Evolutionary conservation across 1,140 invertebrate species (phyloP).

Genomic region (Neodiprion fabricii): DNA sequence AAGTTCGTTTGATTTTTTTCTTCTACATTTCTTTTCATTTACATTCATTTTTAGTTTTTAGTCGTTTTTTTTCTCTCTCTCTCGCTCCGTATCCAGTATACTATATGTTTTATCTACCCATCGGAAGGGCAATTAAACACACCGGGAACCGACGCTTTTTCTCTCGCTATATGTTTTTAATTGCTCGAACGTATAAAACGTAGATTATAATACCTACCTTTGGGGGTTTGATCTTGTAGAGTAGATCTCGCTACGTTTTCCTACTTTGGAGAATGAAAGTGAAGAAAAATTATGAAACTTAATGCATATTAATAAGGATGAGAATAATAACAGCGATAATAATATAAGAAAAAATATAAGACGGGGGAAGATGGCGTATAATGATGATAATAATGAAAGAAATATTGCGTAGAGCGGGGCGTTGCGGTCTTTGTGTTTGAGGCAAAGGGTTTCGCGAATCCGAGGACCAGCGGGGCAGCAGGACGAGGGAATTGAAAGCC

Average conservation of each 20-base stretch:
- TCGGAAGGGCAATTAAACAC: not conserved
- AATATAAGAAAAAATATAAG: not conserved
- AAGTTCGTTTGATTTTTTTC: not conserved
- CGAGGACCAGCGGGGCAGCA: constrained; percentile 22
- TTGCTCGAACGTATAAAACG: too few relatives aligned
- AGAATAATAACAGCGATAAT: too few relatives aligned
- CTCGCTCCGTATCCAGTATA: too few relatives aligned
- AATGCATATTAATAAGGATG: too few relatives aligned
- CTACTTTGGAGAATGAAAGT: too few relatives aligned
- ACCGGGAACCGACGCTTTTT: not conserved
- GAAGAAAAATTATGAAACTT: too few relatives aligned
- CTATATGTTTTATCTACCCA: too few relatives aligned
- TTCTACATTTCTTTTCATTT: not conserved
- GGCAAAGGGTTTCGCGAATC: not conserved
- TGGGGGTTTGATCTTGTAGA: too few relatives aligned
- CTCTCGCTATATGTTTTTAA: too few relatives aligned
- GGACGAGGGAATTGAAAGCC: constrained; percentile 17
- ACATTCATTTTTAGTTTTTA: not conserved
- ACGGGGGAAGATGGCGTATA: not conserved
- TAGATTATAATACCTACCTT: too few relatives aligned
- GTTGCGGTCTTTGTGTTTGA: not conserved
- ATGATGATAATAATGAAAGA: not conserved
- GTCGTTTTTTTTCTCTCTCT: not conserved
- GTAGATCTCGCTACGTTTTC: too few relatives aligned
- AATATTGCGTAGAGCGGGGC: not conserved